A percentile compares a stretch with the other conserved stretches of the same genome.
These are phyloP conservation scores for Petrocephalus microphthalmus DNA, from an alignment of 2,113 vertebrate species.

Conservation along the genomic window DNA sequence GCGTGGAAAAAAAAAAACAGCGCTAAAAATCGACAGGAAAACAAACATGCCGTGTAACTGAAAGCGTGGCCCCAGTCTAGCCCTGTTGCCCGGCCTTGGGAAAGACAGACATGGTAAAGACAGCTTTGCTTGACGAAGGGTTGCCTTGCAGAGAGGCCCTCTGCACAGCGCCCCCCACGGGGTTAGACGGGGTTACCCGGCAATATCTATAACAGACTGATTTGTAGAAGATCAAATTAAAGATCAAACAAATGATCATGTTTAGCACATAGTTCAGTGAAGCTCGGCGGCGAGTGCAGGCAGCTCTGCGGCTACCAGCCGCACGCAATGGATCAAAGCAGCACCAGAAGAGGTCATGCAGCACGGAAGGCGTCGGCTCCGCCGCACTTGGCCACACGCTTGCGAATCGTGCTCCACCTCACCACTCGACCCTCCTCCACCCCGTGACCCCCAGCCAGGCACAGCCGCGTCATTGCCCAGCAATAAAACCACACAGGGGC, in stretches of 20 bases:
- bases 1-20: background rate
- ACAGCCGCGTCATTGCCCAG: background rate
- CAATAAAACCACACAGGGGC: background rate
- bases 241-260: background rate
- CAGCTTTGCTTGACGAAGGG: background rate
- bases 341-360: background rate
- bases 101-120: background rate
- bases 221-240: background rate
- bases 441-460: background rate
- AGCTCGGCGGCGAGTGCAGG: background rate
- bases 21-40: background rate
- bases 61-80: background rate
- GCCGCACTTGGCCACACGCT: background rate
- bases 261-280: background rate
- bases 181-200: background rate
- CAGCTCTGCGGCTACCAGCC: background rate
- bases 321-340: background rate
- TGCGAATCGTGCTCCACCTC: background rate
- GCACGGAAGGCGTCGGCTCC: background rate
- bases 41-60: background rate
- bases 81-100: background rate
- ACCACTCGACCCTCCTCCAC: background rate
- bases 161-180: background rate
- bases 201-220: background rate
- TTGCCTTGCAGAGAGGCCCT: background rate